Evolutionary conservation across 2,113 vertebrate genomes (phyloP), one percentile per base, ranked within the genome.

Genomic region (Chionomys nivalis): DNA sequence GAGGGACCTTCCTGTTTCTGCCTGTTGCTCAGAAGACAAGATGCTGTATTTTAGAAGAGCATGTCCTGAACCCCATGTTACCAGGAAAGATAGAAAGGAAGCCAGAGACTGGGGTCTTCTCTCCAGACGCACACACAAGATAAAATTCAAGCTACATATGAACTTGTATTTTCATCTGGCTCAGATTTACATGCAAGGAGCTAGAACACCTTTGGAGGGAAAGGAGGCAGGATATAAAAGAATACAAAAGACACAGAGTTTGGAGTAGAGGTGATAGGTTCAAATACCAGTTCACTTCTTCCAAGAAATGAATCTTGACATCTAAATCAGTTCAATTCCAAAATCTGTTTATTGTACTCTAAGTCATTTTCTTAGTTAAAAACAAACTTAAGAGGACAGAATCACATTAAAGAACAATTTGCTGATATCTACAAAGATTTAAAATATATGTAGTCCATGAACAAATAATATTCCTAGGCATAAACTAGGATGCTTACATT

Each of bases 341-440:
- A 96, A 93, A 66, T 31, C 78, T 85, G 11, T 7, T 26, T 42
- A 17, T 83, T 66, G 52, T 3, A 55, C 11, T 68, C 58, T 61
- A 52, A 24, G 36, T 87, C 31, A 14, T 78, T 87, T 96, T 52
- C 58, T 63, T 73, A 63, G 52, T 92, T 87, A 87, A 93, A 97
- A 89, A n/a, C 66, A 92, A 87, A 78, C 13, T 49, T 81, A 26
- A 87, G 93, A 89, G 44, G 12, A 91, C 42, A 49, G 5, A 90
- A 47, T 72, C 36, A 44, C 49, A 90, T 89, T 95, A 39, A 49
- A 88, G 61, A 95, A 79, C 17, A 66, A 42, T 58, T 65, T 90
- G 42, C 19, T 42, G 81, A 39, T 93, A 90, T 55, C 52, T 81
- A 86, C 68, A 78, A 85, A 96, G 73, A 63, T 61, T 94, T 68